Conservation (phyloP, 2,888 invertebrate genomes). For the Camptogramma bilineatum region DNA sequence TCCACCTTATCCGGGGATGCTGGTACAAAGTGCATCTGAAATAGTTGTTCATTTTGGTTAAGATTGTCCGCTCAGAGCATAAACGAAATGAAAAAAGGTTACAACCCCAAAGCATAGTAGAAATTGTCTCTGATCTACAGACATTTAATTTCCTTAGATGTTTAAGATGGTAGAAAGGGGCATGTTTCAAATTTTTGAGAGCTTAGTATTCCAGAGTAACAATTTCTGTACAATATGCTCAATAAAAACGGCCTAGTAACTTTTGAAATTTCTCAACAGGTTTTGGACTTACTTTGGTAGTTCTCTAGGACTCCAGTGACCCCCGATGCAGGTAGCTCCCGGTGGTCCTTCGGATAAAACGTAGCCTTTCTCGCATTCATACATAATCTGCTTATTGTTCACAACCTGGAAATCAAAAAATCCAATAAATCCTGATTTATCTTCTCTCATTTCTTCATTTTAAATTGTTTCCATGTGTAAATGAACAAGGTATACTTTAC, state of each 20-base stretch:
- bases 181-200: too few relatives aligned
- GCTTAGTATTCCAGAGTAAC: not conserved
- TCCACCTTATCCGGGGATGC: slow-evolving; percentile 94
- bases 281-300: slow-evolving; percentile 87
- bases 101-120: too few relatives aligned
- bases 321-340: slow-evolving; percentile 97
- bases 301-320: slow-evolving; percentile 96
- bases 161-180: too few relatives aligned
- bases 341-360: slow-evolving; percentile 94
- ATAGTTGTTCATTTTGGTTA: not conserved
- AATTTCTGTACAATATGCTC: not conserved
- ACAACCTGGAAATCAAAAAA: slow-evolving; percentile 79
- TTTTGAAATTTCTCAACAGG: not conserved
- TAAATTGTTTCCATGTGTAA: not conserved
- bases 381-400: slow-evolving; percentile 98
- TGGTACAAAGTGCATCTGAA: slow-evolving; percentile 91
- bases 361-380: slow-evolving; percentile 97
- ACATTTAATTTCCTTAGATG: too few relatives aligned
- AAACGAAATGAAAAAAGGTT: too few relatives aligned
- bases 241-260: not conserved
- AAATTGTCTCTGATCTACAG: too few relatives aligned
- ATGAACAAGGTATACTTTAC: slow-evolving; percentile 69
- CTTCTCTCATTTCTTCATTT: not conserved
- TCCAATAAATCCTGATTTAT: not conserved
- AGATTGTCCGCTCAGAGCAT: too few relatives aligned